Conservation (phyloP, 2,113 vertebrate species). For the Crotalus tigris region DNA sequence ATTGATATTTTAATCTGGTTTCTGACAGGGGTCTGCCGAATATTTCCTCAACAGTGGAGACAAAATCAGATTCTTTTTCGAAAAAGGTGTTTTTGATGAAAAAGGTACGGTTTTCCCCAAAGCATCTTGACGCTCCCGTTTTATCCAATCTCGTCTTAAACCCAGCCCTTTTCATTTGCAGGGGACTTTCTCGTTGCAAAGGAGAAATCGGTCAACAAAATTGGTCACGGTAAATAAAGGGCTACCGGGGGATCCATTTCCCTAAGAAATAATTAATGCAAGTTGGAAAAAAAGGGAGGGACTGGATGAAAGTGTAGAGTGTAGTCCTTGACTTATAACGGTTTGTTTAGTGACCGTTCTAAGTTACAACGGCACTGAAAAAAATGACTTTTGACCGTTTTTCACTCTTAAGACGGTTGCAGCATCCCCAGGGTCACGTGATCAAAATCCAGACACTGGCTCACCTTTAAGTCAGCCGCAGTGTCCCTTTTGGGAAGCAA, state of each 20-base stretch:
- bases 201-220: slow-evolving; percentile 88
- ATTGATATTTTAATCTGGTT: slow-evolving; percentile 17
- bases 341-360: too few relatives aligned
- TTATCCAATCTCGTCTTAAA: not conserved
- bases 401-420: too few relatives aligned
- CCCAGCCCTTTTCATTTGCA: slow-evolving; percentile 52
- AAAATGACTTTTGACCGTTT: too few relatives aligned
- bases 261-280: not conserved
- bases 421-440: too few relatives aligned
- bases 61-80: slow-evolving; percentile 96
- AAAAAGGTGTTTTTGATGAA: slow-evolving; percentile 88
- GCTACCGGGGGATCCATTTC: not conserved
- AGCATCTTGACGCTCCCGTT: not conserved
- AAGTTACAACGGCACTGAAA: too few relatives aligned
- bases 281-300: not conserved
- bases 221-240: slow-evolving; percentile 84
- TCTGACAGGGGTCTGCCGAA: slow-evolving; percentile 82
- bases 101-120: slow-evolving; percentile 72
- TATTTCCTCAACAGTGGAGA: slow-evolving; percentile 96
- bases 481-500: too few relatives aligned
- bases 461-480: too few relatives aligned
- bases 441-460: too few relatives aligned
- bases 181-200: slow-evolving; percentile 84
- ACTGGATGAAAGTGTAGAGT: not conserved
- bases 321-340: too few relatives aligned